Evolutionary conservation across 2,888 invertebrate species (phyloP).

Genomic region (Diabrotica balteata): DNA sequence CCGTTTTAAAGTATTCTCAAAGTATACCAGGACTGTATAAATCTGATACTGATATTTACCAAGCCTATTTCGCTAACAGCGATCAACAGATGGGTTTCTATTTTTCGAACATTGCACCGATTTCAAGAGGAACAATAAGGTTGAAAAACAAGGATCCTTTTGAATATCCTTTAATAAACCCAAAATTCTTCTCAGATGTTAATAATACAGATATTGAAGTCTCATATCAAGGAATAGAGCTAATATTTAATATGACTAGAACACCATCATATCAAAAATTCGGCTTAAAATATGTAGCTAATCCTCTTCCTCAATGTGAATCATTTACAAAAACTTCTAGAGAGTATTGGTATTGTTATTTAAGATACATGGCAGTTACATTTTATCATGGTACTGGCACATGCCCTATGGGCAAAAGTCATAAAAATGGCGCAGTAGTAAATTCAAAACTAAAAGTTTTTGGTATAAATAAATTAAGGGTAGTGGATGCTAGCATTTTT

Average conservation of each 20-base stretch:
- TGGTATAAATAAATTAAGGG: slow-evolving; percentile 66
- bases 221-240: slow-evolving; percentile 63
- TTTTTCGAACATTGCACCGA: slow-evolving; percentile 44
- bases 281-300: slow-evolving; percentile 53
- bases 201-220: slow-evolving; percentile 59
- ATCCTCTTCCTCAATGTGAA: slow-evolving; percentile 57
- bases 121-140: slow-evolving; percentile 68
- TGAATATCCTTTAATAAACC: slow-evolving; percentile 66
- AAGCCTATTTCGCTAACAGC: slow-evolving; percentile 57
- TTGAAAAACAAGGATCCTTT: slow-evolving; percentile 36
- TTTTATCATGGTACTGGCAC: slow-evolving; percentile 68
- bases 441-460: slow-evolving; percentile 67
- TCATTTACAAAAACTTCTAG: slow-evolving; percentile 63
- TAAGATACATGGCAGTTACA: slow-evolving; percentile 50
- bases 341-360: slow-evolving; percentile 73
- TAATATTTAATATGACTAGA: slow-evolving; percentile 58
- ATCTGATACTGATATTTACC: slow-evolving; percentile 44
- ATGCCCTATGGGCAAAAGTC: slow-evolving; percentile 71
- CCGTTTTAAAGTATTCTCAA: neutral
- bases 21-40: slow-evolving; percentile 31
- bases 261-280: slow-evolving; percentile 63
- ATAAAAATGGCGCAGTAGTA: slow-evolving; percentile 67
- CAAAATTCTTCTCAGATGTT: slow-evolving; percentile 69
- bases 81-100: slow-evolving; percentile 29
- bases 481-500: slow-evolving; percentile 71